These are phyloP conservation scores for Phalanger gymnotis DNA, from an alignment of 2,797 vertebrate species.

Conservation along the genomic window DNA sequence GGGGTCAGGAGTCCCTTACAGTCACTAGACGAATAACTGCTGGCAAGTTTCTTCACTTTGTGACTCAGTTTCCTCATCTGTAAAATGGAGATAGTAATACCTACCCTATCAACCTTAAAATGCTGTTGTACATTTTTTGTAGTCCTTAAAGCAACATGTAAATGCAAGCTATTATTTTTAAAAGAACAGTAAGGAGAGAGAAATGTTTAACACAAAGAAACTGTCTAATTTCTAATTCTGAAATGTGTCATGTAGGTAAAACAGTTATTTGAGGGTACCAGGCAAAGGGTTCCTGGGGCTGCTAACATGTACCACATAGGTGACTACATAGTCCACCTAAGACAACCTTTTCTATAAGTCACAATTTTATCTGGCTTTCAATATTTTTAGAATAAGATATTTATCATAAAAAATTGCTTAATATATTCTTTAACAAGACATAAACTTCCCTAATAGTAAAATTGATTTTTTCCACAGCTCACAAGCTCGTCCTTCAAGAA, in stretches of 20 bases:
- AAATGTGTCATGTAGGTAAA: background rate
- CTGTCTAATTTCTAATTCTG: constrained; percentile 5
- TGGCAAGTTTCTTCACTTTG: background rate
- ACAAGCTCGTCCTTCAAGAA: constrained; percentile 45
- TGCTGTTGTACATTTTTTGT: background rate
- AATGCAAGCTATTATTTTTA: constrained; percentile 20
- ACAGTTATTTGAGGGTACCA: background rate
- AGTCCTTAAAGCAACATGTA: background rate
- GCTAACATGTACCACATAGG: background rate
- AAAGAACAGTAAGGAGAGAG: constrained; percentile 28
- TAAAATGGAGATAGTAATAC: background rate
- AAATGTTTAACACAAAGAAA: constrained; percentile 8
- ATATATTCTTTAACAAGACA: constrained; percentile 1
- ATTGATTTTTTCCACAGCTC: constrained; percentile 52
- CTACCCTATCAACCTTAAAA: background rate
- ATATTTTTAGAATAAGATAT: constrained; percentile 47
- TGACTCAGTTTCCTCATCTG: background rate
- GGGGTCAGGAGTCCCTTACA: background rate
- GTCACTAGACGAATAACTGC: background rate
- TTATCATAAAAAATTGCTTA: constrained; percentile 1
- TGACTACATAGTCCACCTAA: constrained; percentile 41
- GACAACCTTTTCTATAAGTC: background rate
- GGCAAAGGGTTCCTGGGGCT: background rate
- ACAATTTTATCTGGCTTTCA: constrained; percentile 8
- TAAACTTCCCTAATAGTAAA: constrained; percentile 52